phyloP scores from a whole-genome alignment of 2,888 invertebrate genomes.

The Sminthurinus aureus region DNA sequence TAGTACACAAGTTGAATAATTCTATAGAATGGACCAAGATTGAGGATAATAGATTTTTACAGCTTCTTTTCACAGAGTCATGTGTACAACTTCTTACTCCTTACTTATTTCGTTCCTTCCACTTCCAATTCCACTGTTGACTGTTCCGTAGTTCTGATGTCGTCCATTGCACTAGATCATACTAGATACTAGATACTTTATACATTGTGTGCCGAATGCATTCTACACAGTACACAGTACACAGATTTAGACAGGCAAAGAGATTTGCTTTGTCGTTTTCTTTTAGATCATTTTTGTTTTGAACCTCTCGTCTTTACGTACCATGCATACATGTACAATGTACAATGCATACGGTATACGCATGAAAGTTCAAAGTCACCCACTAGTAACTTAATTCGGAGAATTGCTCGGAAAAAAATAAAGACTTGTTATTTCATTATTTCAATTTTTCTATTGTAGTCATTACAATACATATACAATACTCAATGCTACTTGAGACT shows the following conservation, averaged over 20 bases:
- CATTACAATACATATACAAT: background rate
- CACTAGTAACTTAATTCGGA: conserved; percentile 10
- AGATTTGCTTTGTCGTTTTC: background rate
- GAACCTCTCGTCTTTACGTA: background rate
- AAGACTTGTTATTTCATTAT: background rate
- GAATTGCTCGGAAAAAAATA: conserved; percentile 18
- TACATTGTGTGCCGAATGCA: too few relatives aligned
- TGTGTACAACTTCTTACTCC: conserved; percentile 28
- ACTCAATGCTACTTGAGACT: too few relatives aligned
- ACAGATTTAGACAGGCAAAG: background rate
- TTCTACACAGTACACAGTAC: too few relatives aligned
- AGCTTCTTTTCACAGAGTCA: conserved; percentile 22
- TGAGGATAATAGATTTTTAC: conserved; percentile 26
- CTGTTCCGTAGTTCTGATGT: too few relatives aligned
- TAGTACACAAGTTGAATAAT: background rate
- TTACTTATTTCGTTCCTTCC: conserved; percentile 1
- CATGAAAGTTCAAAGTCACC: background rate
- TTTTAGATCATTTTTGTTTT: background rate
- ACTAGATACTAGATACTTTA: too few relatives aligned
- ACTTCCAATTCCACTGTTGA: too few relatives aligned
- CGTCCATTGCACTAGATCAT: too few relatives aligned
- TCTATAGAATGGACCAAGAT: background rate
- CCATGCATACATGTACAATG: background rate
- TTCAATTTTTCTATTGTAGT: background rate
- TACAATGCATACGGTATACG: background rate